These are phyloP conservation scores for Halichoeres trimaculatus DNA, from an alignment of 2,113 vertebrate species.

Conservation along the genomic window DNA sequence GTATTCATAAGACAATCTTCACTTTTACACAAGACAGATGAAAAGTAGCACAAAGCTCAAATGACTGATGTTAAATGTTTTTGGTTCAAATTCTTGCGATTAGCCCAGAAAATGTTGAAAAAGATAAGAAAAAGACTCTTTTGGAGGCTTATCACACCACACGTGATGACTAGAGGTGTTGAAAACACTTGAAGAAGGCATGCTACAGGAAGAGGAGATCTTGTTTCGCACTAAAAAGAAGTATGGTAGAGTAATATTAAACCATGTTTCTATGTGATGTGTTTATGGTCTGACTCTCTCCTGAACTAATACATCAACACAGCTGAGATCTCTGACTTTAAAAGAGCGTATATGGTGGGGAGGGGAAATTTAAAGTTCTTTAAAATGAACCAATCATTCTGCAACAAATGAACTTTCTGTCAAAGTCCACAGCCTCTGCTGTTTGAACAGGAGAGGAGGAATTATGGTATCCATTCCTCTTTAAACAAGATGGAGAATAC, in stretches of 20 bases:
- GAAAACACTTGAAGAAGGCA: slow-evolving; percentile 1
- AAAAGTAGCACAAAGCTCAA: too few relatives aligned
- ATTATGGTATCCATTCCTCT: slow-evolving; percentile 67
- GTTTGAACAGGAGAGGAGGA: slow-evolving; percentile 46
- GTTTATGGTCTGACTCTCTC: slow-evolving; percentile 6
- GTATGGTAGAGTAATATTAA: slow-evolving; percentile 13
- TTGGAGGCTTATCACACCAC: too few relatives aligned
- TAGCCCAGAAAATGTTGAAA: too few relatives aligned
- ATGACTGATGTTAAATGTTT: too few relatives aligned
- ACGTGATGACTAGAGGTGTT: neutral
- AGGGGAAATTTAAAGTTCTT: neutral
- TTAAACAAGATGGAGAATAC: slow-evolving; percentile 65
- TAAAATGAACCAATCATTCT: neutral
- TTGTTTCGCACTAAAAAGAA: slow-evolving; percentile 17
- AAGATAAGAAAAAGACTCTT: too few relatives aligned
- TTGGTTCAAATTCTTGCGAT: too few relatives aligned
- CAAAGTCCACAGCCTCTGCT: slow-evolving; percentile 14
- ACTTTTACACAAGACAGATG: too few relatives aligned
- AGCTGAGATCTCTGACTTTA: neutral
- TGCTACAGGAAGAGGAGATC: slow-evolving; percentile 18
- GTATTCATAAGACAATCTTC: too few relatives aligned
- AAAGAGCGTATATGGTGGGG: neutral
- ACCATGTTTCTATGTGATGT: neutral
- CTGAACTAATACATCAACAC: neutral
- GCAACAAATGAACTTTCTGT: neutral